phyloP scores from a whole-genome alignment of 2,797 vertebrate genomes.

The Sebastes reedi region DNA sequence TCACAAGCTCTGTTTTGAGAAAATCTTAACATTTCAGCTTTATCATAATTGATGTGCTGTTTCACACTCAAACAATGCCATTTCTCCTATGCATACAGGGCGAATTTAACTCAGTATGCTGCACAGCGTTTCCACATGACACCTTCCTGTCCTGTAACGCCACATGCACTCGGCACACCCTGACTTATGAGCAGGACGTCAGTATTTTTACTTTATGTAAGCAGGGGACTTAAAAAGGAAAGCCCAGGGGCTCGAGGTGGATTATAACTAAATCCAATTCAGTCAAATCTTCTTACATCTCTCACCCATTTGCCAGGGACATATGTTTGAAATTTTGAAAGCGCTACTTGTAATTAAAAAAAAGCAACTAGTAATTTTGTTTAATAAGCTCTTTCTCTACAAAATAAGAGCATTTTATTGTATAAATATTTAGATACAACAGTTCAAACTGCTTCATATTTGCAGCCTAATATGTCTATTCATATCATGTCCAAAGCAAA shows the following conservation, averaged over 20 bases:
- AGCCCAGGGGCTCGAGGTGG: conserved; percentile 69
- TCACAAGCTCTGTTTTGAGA: background rate
- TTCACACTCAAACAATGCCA: background rate
- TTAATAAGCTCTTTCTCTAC: background rate
- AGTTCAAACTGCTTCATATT: background rate
- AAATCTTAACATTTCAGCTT: background rate
- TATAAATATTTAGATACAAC: background rate
- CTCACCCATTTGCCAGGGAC: conserved; percentile 31
- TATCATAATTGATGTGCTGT: background rate
- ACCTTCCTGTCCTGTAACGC: background rate
- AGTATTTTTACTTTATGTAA: conserved; percentile 79
- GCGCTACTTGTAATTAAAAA: background rate
- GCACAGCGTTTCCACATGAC: background rate
- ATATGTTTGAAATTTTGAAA: conserved; percentile 41
- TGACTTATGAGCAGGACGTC: conserved; percentile 23
- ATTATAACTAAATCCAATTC: conserved; percentile 83
- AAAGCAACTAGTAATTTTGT: background rate
- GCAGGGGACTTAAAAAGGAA: conserved; percentile 82
- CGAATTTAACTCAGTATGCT: background rate
- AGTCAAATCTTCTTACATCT: conserved; percentile 79
- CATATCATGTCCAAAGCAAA: background rate
- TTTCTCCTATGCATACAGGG: background rate
- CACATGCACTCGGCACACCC: conserved; percentile 4
- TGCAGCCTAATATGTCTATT: conserved; percentile 12
- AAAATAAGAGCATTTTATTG: conserved; percentile 7